These are phyloP conservation scores for Ormyrus labotus DNA, from an alignment of 2,888 invertebrate species.

Conservation along the genomic window DNA sequence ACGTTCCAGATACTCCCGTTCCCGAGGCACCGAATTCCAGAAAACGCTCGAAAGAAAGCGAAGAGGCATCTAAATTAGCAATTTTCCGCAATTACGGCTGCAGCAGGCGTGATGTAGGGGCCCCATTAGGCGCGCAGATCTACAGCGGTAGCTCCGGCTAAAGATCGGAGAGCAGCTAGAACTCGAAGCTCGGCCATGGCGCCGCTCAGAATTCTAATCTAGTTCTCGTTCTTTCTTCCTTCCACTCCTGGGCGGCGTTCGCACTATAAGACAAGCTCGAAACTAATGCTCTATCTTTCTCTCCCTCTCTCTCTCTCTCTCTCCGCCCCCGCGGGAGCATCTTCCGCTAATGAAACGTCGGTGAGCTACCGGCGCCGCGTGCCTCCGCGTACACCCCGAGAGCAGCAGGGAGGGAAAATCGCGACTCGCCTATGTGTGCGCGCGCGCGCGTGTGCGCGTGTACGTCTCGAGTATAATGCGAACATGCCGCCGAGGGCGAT, in stretches of 20 bases:
- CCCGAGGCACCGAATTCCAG: conserved; percentile 5
- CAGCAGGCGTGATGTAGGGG: conserved; percentile 30
- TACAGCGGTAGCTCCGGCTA: conserved; percentile 10
- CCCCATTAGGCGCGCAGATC: conserved; percentile 7
- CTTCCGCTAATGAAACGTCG: conserved; percentile 75
- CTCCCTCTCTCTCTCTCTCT: conserved; percentile 42
- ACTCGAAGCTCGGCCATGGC: conserved; percentile 44
- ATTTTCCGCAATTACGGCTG: conserved; percentile 36
- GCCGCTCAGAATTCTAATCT: conserved; percentile 71
- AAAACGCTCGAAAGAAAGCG: too few relatives aligned
- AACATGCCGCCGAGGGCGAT: conserved; percentile 52
- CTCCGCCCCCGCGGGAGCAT: conserved; percentile 70
- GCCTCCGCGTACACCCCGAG: conserved; percentile 66
- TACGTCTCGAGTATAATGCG: conserved; percentile 21
- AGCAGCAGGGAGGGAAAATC: conserved; percentile 24
- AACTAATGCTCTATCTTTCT: conserved; percentile 35
- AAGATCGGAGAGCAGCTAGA: conserved; percentile 35
- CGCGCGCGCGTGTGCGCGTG: conserved; percentile 43
- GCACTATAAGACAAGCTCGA: conserved; percentile 34
- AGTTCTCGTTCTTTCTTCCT: conserved; percentile 62
- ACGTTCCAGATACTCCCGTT: conserved; percentile 34
- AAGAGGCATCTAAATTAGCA: conserved; percentile 35
- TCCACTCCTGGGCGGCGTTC: conserved; percentile 53
- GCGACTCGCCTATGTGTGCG: conserved; percentile 5
- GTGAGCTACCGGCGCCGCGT: conserved; percentile 75